These are phyloP conservation scores for Eulithis prunata DNA, from an alignment of 2,888 invertebrate species.

Conservation along the genomic window DNA sequence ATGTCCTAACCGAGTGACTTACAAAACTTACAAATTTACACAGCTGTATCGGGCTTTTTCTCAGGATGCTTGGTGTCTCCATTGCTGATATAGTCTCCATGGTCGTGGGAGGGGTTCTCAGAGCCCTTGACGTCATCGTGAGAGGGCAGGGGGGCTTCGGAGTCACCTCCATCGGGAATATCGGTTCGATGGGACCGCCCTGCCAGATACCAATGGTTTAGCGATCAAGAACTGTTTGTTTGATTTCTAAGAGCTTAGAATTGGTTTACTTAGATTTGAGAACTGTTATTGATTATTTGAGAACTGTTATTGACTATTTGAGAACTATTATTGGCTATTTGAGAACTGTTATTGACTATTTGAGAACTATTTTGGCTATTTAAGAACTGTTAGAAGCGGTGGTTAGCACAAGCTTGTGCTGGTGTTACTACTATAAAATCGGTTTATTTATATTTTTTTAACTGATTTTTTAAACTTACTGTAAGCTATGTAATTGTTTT, in stretches of 20 bases:
- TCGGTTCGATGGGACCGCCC: slow-evolving; percentile 86
- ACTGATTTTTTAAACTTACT: too few species aligned
- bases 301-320: neutral
- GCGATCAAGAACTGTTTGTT: slow-evolving; percentile 77
- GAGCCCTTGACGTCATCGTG: slow-evolving; percentile 85
- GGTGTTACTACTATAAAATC: neutral
- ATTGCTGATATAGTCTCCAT: slow-evolving; percentile 85
- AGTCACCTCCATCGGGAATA: slow-evolving; percentile 86
- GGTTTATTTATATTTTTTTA: too few species aligned
- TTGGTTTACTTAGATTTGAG: neutral
- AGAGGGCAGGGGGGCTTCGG: slow-evolving; percentile 85
- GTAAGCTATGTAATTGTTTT: too few species aligned
- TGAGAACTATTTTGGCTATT: neutral
- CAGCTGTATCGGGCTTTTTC: slow-evolving; percentile 82
- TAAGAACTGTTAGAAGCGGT: slow-evolving; percentile 15
- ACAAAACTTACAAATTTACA: slow-evolving; percentile 64
- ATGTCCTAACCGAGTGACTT: slow-evolving; percentile 37
- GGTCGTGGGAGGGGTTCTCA: slow-evolving; percentile 85
- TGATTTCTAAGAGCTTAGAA: neutral
- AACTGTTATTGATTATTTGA: neutral
- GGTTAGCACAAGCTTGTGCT: slow-evolving; percentile 29
- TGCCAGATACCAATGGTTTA: slow-evolving; percentile 78
- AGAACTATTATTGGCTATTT: neutral
- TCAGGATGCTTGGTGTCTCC: slow-evolving; percentile 79
- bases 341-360: neutral